A percentile compares a stretch with the other conserved stretches of the same genome.
Evolutionary conservation across 2,113 vertebrate species (phyloP).

Genomic region (Pao palembangensis): DNA sequence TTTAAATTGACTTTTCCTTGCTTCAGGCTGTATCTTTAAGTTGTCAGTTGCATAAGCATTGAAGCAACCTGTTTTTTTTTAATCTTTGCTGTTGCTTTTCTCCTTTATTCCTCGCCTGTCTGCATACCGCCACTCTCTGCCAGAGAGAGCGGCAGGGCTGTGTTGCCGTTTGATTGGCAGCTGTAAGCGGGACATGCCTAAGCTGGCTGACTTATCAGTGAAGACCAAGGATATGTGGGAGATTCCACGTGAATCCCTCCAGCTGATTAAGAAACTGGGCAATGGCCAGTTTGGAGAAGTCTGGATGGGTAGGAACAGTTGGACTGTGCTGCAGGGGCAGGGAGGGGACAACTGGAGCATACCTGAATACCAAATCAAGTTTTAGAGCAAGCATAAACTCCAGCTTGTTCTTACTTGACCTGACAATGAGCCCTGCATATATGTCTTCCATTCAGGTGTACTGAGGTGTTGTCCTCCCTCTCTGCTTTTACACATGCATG

Average conservation of each 20-base stretch:
- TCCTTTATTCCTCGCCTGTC: conserved; percentile 9
- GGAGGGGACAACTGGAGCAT: conserved; percentile 35
- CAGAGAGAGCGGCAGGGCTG: conserved; percentile 86
- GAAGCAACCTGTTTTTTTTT: conserved; percentile 35
- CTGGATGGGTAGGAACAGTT: conserved; percentile 85
- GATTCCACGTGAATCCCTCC: conserved; percentile 88
- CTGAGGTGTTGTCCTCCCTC: conserved; percentile 27
- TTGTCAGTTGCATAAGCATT: conserved; percentile 31
- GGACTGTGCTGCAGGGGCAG: conserved; percentile 17
- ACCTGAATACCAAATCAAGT: conserved; percentile 27
- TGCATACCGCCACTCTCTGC: conserved; percentile 43
- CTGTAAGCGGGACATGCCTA: conserved; percentile 87
- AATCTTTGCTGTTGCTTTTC: conserved; percentile 37
- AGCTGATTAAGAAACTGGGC: conserved; percentile 89
- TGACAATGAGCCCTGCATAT: too few species aligned
- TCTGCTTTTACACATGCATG: conserved; percentile 71
- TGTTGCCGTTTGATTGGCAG: conserved; percentile 88
- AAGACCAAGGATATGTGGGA: conserved; percentile 96
- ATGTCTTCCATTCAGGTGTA: conserved; percentile 52
- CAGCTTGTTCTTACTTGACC: not conserved
- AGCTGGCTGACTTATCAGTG: conserved; percentile 88
- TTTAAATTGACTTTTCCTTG: not conserved
- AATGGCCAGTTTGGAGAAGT: conserved; percentile 95
- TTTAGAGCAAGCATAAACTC: not conserved
- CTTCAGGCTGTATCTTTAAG: conserved; percentile 2